These are phyloP conservation scores for Limonius californicus DNA, from an alignment of 1,140 invertebrate genomes.

Conservation along the genomic window DNA sequence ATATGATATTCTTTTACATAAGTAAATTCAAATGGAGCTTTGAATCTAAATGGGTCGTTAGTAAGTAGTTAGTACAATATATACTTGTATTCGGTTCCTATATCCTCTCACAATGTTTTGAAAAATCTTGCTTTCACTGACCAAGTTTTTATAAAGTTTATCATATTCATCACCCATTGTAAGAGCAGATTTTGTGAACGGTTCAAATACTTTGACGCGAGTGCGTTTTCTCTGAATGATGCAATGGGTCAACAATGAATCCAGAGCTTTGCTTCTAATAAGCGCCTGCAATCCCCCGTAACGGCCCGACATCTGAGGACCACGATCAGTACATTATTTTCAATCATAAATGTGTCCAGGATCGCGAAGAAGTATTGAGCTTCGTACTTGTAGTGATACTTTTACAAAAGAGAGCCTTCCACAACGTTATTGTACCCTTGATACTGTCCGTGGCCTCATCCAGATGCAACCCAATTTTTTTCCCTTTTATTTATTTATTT, in stretches of 20 bases:
- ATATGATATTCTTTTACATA: too few relatives aligned
- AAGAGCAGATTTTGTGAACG: neutral
- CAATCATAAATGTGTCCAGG: constrained; percentile 22
- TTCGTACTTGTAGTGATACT: constrained; percentile 21
- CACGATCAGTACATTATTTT: constrained; percentile 31
- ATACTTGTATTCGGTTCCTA: too few relatives aligned
- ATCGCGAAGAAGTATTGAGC: constrained; percentile 33
- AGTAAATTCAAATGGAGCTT: too few relatives aligned
- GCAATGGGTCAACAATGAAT: constrained; percentile 17
- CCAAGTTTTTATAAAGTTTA: neutral
- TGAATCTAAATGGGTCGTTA: too few relatives aligned
- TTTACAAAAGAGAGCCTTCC: constrained; percentile 30
- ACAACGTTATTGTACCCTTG: constrained; percentile 32
- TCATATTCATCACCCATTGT: neutral
- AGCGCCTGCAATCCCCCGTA: constrained; percentile 26
- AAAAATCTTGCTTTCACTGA: neutral
- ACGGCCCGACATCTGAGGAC: constrained; percentile 28
- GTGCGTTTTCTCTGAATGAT: neutral
- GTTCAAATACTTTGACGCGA: neutral
- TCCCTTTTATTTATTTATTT: constrained; percentile 31
- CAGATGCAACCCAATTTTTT: constrained; percentile 35
- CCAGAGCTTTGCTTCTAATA: constrained; percentile 19
- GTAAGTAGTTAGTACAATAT: too few relatives aligned
- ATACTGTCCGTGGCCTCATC: constrained; percentile 35
- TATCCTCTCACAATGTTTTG: too few relatives aligned